Base-by-base conservation (phyloP, 2,797 vertebrate genomes). In the Pseudotriccus pelzelni region DNA sequence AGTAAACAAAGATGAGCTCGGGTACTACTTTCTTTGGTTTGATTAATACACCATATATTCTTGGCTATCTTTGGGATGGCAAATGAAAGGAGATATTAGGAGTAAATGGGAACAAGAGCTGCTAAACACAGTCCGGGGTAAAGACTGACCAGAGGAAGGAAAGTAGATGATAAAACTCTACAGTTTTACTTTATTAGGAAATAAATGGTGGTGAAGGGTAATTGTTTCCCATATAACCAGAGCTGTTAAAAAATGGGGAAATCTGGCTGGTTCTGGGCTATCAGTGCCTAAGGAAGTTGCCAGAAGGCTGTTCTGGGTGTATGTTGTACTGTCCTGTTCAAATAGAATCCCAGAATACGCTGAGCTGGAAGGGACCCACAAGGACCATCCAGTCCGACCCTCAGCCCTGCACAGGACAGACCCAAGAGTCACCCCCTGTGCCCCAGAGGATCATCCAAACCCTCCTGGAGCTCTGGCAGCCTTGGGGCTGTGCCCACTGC, bases 151-250 rank as follows among this genome's bases (percentile, higher is more conserved):
- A 36, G 56, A 72, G 56, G 36, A 83, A 62, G 70, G 67, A 52
- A 53, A 81, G 53, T 7, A 70, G 85, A 39, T 58, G 39, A 59
- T 87, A 63, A 77, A 90, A 64, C 46, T 85, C 52, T 80, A 64
- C 9, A 32, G 19, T 87, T 89, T 79, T 18, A 41, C 46, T 95
- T 89, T 84, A 52, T 91, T 77, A 77, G 30, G 59, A 67, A 77
- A 83, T 64, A 87, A 85, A 87, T 53, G 72, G 64, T n/a, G 43
- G n/a, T 50, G 50, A 85, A 72, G 6, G 47, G n/a, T 87, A 55
- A 62, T 25, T 22, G 34, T 88, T 86, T 69, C 43, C 43, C 19
- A 32, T 78, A 22, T 59, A 94, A 73, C 16, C 32, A n/a, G n/a
- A 67, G 34, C 34, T 72, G n/a, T 28, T 63, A 49, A 93, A 70